Conservation (phyloP, 1,140 invertebrate genomes). For the Notospermus geniculatus region DNA sequence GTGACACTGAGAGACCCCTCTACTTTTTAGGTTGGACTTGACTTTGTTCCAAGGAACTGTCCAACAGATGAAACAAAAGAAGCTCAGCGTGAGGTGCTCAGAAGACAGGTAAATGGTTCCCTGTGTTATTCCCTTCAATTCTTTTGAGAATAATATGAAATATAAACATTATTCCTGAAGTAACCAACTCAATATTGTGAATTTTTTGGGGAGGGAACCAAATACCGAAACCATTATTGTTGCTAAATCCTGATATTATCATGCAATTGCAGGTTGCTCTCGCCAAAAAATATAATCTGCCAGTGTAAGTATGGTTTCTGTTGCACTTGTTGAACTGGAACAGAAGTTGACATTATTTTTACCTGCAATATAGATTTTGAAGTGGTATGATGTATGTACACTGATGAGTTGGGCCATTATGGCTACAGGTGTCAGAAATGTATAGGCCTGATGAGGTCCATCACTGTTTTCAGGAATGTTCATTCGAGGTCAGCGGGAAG, state of each 20-base stretch:
- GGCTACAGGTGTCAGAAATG: neutral
- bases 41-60: constrained; percentile 47
- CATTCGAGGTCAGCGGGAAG: constrained; percentile 56
- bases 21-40: constrained; percentile 40
- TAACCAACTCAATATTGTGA: neutral
- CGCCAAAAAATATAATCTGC: constrained; percentile 36
- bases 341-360: too few relatives aligned
- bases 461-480: constrained; percentile 46
- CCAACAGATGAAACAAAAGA: constrained; percentile 39
- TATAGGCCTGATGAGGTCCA: too few relatives aligned
- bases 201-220: neutral
- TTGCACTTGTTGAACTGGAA: neutral
- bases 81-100: constrained; percentile 42
- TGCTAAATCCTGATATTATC: neutral
- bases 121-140: constrained; percentile 25
- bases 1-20: too few relatives aligned
- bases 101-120: constrained; percentile 33
- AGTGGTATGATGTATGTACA: too few relatives aligned
- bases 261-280: constrained; percentile 31
- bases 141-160: constrained; percentile 10
- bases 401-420: neutral
- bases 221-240: neutral
- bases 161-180: neutral
- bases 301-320: constrained; percentile 29
- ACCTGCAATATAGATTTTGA: too few relatives aligned